Evolutionary conservation across 2,888 invertebrate species (phyloP).

Genomic region (Drosophila kokeensis): DNA sequence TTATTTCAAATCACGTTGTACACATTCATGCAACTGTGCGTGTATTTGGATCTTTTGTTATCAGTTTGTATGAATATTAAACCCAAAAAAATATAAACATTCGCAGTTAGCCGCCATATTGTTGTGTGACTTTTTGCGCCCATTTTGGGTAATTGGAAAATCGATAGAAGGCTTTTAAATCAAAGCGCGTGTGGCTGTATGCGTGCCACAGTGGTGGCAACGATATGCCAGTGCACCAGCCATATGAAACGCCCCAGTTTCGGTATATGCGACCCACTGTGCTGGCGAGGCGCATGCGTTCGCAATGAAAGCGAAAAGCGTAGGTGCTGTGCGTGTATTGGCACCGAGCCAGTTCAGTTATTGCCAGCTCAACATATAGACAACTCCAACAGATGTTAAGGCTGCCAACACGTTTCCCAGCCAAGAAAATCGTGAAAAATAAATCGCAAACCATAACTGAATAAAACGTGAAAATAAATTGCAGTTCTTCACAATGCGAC

Average conservation of each 20-base stretch:
- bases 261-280: conserved; percentile 39
- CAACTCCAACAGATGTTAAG: conserved; percentile 74
- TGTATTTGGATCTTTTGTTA: conserved; percentile 21
- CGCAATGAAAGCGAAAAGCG: conserved; percentile 73
- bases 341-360: conserved; percentile 65
- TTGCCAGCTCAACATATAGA: conserved; percentile 77
- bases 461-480: conserved; percentile 2
- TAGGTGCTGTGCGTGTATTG: conserved; percentile 60
- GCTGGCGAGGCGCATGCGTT: conserved; percentile 61
- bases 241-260: conserved; percentile 19
- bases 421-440: conserved; percentile 45
- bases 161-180: conserved; percentile 62
- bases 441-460: conserved; percentile 3
- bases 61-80: conserved; percentile 25
- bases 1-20: not conserved
- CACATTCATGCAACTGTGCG: not conserved
- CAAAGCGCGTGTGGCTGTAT: conserved; percentile 15
- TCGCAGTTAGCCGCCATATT: conserved; percentile 6
- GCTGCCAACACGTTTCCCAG: conserved; percentile 30
- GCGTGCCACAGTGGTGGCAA: conserved; percentile 50
- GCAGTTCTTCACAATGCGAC: conserved; percentile 36
- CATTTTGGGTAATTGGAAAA: conserved; percentile 55
- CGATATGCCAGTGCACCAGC: no score
- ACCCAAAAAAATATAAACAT: conserved; percentile 18
- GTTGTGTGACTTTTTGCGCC: conserved; percentile 44